Evolutionary conservation across 2,797 vertebrate genomes (phyloP).

Genomic region (Oreortyx pictus): DNA sequence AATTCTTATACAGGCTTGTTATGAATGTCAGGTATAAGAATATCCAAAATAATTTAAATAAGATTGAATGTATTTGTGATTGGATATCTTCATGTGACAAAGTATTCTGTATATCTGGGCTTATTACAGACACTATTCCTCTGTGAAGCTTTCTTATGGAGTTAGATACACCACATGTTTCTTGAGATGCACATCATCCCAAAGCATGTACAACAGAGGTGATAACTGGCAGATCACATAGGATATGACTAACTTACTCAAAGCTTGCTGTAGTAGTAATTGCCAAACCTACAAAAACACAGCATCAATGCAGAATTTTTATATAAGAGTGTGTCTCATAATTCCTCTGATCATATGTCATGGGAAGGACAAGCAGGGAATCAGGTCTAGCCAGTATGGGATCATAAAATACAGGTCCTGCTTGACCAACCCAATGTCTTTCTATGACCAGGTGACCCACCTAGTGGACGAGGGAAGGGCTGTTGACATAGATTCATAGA

Average conservation of each 20-base stretch:
- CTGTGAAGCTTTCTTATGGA: not conserved
- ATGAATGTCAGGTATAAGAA: not conserved
- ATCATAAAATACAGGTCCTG: too few species aligned
- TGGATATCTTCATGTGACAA: not conserved
- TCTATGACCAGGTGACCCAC: too few species aligned
- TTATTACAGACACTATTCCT: not conserved
- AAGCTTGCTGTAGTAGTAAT: not conserved
- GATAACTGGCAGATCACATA: not conserved
- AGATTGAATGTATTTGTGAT: not conserved
- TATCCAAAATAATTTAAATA: not conserved
- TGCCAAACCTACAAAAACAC: fast-evolving
- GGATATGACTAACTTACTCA: too few species aligned
- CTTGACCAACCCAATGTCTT: too few species aligned
- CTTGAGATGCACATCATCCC: not conserved
- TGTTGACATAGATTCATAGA: too few species aligned
- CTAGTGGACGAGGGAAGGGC: too few species aligned
- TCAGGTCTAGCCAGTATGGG: too few species aligned
- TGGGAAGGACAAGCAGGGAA: too few species aligned
- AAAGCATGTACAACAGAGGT: not conserved
- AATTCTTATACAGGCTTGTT: not conserved
- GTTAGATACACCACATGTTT: too few species aligned
- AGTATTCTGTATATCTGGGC: not conserved
- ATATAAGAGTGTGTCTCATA: not conserved
- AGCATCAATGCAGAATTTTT: not conserved
- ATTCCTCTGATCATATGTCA: too few species aligned